These are phyloP conservation scores for Ivindomyrus marchei DNA, from an alignment of 2,113 vertebrate genomes.

Conservation along the genomic window DNA sequence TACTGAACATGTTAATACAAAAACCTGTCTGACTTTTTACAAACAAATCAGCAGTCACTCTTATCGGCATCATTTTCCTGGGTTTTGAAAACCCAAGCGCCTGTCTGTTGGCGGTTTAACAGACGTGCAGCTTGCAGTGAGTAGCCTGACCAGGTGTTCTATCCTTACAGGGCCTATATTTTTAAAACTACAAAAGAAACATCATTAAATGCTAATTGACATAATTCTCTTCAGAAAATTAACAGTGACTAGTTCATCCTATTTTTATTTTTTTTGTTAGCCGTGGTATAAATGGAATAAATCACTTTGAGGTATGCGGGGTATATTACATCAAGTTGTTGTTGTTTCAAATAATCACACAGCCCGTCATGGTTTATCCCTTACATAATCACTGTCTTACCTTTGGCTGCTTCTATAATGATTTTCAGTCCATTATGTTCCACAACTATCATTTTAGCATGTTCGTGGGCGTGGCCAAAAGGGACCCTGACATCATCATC, in stretches of 20 bases:
- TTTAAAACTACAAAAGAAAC: neutral
- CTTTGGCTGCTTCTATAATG: conserved; percentile 80
- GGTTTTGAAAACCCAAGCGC: neutral
- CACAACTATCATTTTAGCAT: conserved; percentile 83
- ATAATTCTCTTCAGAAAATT: neutral
- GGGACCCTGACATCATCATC: conserved; percentile 87
- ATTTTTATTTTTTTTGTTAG: neutral
- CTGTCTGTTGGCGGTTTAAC: neutral
- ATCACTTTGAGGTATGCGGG: neutral
- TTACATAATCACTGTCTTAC: conserved; percentile 49
- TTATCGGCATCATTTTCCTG: neutral
- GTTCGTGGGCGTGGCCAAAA: conserved; percentile 84
- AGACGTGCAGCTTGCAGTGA: neutral
- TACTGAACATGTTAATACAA: neutral
- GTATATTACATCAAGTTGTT: neutral
- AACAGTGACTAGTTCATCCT: neutral
- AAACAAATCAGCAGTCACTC: neutral
- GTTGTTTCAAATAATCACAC: neutral
- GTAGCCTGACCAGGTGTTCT: neutral
- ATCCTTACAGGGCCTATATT: neutral
- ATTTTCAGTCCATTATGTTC: conserved; percentile 78
- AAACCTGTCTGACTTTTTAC: neutral
- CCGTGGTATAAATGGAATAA: neutral
- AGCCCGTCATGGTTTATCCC: neutral
- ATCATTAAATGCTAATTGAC: neutral